Base-by-base conservation (phyloP, 1,140 invertebrate genomes). In the Cyclina sinensis region DNA sequence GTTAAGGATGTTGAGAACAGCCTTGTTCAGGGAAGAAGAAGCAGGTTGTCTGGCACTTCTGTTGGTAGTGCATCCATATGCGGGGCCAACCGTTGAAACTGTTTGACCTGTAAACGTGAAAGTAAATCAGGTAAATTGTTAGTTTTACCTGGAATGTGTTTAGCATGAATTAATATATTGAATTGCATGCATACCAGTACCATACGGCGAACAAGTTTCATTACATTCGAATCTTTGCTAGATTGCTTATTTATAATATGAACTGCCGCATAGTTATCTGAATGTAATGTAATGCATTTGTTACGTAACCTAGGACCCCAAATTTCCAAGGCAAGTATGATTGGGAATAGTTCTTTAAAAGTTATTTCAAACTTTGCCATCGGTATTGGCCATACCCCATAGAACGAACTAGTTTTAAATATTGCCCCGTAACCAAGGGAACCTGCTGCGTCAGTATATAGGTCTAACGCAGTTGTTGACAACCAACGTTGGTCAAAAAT, bases 171-270 rank as follows among this genome's bases (percentile, higher is more conserved):
- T 18, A 86, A 46, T 18, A 91, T 88, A 43, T 90, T 91, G 37
- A 43, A 76, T 35, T 65, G 21, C 12, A 91, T 62, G 32, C 37
- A 68, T 18, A 43, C 59, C 1, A 88, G 24, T 4, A 90, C 80
- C 9, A 91, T 37, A 9, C 89, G 48, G 5, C 91, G 65, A 3
- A 90, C 68, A 7, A 91, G 57, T 0, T n/a, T 5, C 89, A 91
- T 90, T 16, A 90, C 43, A 30, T 24, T 14, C 14, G 16, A 5
- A 51, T 88, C 73, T 30, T 88, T 84, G 37, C 43, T 62, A 7
- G 82, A 48, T 18, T 79, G 27, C 68, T 89, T 90, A 35, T 91
- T 91, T 11, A 90, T 90, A 18, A 91, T 85, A n/a, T 76, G 11
- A 14, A 90, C 89, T 9, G 87, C 62, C 2, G 86, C 62, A 39